These are phyloP conservation scores for Heliconius hermathena DNA, from an alignment of 1,140 invertebrate genomes.

Conservation along the genomic window DNA sequence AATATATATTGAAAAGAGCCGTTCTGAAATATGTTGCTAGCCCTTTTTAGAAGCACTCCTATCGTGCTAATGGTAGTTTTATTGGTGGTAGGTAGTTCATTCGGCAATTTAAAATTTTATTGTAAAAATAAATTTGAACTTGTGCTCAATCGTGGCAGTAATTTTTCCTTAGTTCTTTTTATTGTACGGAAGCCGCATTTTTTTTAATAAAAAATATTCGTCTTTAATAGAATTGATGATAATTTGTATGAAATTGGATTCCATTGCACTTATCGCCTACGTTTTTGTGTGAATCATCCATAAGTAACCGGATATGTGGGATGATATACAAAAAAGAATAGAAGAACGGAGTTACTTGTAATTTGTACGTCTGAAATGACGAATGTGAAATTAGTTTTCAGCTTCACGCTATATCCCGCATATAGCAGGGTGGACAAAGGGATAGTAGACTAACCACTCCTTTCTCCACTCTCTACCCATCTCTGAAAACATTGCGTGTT, in stretches of 20 bases:
- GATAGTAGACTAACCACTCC: too few relatives aligned
- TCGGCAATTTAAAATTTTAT: too few relatives aligned
- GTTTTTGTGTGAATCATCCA: neutral
- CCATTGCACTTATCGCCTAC: neutral
- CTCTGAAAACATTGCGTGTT: too few relatives aligned
- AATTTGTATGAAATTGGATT: neutral
- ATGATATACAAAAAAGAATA: neutral
- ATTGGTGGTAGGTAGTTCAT: too few relatives aligned
- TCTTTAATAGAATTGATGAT: neutral
- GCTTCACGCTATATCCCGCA: too few relatives aligned
- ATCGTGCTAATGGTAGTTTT: too few relatives aligned
- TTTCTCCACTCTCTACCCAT: too few relatives aligned
- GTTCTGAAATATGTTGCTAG: too few relatives aligned
- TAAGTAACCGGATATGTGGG: neutral
- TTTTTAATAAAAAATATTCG: neutral
- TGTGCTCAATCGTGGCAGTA: neutral
- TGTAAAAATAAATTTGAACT: too few relatives aligned
- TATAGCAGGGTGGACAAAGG: too few relatives aligned
- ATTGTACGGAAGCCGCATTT: neutral
- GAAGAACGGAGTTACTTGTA: neutral
- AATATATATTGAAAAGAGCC: too few relatives aligned
- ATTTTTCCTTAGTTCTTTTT: neutral
- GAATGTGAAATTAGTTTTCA: neutral
- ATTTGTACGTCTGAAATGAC: neutral
- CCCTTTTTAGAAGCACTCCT: too few relatives aligned